Evolutionary conservation across 2,113 vertebrate genomes (phyloP).

Genomic region (Ophthalmolycus amberensis): DNA sequence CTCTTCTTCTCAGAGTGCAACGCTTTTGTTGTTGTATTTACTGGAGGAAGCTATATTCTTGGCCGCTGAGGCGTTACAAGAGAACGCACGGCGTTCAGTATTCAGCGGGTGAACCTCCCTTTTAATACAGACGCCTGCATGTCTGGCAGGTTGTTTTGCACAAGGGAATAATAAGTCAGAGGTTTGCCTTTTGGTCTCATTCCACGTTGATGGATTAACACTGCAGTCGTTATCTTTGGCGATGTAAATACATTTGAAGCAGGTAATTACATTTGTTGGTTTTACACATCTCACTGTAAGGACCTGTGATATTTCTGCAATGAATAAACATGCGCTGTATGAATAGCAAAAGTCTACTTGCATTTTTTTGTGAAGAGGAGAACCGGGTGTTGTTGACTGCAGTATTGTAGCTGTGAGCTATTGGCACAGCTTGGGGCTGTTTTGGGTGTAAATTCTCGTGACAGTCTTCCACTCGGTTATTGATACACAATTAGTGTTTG

Average conservation of each 20-base stretch:
- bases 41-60: conserved; percentile 31
- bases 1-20: conserved; percentile 13
- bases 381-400: neutral
- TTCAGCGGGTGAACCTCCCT: conserved; percentile 25
- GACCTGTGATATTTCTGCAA: conserved; percentile 3
- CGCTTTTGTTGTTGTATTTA: conserved; percentile 44
- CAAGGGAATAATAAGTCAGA: neutral
- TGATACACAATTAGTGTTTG: conserved; percentile 68
- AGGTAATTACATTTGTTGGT: conserved; percentile 1
- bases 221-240: neutral
- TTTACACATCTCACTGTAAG: conserved; percentile 29
- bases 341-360: neutral
- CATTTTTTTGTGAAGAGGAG: neutral
- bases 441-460: conserved; percentile 34
- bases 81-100: conserved; percentile 4
- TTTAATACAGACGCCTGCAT: conserved; percentile 19
- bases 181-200: neutral
- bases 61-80: conserved; percentile 47
- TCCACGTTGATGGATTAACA: conserved; percentile 13
- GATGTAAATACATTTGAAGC: conserved; percentile 24
- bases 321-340: conserved; percentile 26
- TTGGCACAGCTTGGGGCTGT: conserved; percentile 11
- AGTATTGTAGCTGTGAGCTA: conserved; percentile 1
- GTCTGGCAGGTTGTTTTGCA: conserved; percentile 19
- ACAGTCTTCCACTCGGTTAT: conserved; percentile 48